These are phyloP conservation scores for Corvus moneduloides DNA, from an alignment of 2,113 vertebrate genomes.

Conservation along the genomic window DNA sequence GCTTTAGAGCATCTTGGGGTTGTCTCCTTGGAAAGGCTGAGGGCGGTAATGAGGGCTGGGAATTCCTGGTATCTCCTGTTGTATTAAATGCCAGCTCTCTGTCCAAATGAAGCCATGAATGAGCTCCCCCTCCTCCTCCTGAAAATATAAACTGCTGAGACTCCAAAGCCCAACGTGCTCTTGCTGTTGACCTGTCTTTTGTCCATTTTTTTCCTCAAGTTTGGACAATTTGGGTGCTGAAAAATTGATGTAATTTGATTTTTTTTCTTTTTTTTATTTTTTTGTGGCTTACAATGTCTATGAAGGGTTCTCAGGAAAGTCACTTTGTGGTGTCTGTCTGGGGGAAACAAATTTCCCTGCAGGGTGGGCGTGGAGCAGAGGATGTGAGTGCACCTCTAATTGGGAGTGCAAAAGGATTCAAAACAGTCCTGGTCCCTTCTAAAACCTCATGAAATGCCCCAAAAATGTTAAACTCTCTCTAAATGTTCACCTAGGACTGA, in stretches of 20 bases:
- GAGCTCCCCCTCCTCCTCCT: neutral
- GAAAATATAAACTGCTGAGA: neutral
- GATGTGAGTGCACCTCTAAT: accelerated
- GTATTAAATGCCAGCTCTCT: neutral
- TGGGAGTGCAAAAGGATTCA: neutral
- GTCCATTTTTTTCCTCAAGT: accelerated
- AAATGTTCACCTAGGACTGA: neutral
- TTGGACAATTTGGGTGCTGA: too few relatives aligned
- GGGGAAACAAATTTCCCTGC: neutral
- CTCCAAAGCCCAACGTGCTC: accelerated
- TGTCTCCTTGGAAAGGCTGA: neutral
- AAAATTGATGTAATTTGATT: neutral
- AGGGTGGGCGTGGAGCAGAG: accelerated
- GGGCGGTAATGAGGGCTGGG: neutral
- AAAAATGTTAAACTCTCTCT: neutral
- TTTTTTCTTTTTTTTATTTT: neutral
- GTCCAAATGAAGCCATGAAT: neutral
- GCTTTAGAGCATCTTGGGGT: neutral
- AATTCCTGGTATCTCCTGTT: neutral
- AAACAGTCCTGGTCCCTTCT: neutral
- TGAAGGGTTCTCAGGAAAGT: neutral
- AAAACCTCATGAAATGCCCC: neutral
- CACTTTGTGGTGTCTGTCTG: too few relatives aligned
- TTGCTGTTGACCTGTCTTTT: too few relatives aligned
- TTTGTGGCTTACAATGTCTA: neutral